Conservation (phyloP, 2,113 vertebrate species). For the Halichoeres trimaculatus region DNA sequence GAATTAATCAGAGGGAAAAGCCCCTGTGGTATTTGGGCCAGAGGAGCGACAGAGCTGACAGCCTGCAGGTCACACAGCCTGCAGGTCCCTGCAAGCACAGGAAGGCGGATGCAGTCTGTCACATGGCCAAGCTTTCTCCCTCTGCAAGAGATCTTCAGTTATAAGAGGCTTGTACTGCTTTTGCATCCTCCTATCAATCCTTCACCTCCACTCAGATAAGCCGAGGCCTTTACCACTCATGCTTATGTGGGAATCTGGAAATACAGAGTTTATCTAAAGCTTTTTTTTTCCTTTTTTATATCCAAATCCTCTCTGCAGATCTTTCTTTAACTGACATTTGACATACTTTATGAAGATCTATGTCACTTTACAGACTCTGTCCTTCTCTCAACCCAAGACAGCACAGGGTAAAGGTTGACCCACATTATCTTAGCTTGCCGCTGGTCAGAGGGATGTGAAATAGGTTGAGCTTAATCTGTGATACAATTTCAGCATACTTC, state of each 20-base stretch:
- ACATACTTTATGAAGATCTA: conserved; percentile 49
- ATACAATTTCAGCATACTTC: conserved; percentile 53
- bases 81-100: conserved; percentile 39
- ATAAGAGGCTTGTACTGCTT: conserved; percentile 71
- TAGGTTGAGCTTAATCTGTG: conserved; percentile 60
- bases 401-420: conserved; percentile 39
- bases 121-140: conserved; percentile 39
- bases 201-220: conserved; percentile 68
- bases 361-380: conserved; percentile 31
- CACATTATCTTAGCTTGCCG: conserved; percentile 31
- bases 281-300: conserved; percentile 56
- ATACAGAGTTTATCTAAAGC: conserved; percentile 49
- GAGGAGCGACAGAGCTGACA: conserved; percentile 31
- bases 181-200: conserved; percentile 58
- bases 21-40: conserved; percentile 46
- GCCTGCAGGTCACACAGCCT: conserved; percentile 43
- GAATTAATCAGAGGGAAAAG: conserved; percentile 58
- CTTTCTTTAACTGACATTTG: conserved; percentile 61
- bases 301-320: conserved; percentile 73
- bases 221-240: conserved; percentile 54
- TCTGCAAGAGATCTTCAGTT: conserved; percentile 69
- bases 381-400: conserved; percentile 34
- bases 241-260: conserved; percentile 55
- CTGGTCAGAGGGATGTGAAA: conserved; percentile 45
- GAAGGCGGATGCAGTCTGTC: conserved; percentile 43